Evolutionary conservation across 2,797 vertebrate genomes (phyloP).

Genomic region (Cynodonichthys magdalenae): DNA sequence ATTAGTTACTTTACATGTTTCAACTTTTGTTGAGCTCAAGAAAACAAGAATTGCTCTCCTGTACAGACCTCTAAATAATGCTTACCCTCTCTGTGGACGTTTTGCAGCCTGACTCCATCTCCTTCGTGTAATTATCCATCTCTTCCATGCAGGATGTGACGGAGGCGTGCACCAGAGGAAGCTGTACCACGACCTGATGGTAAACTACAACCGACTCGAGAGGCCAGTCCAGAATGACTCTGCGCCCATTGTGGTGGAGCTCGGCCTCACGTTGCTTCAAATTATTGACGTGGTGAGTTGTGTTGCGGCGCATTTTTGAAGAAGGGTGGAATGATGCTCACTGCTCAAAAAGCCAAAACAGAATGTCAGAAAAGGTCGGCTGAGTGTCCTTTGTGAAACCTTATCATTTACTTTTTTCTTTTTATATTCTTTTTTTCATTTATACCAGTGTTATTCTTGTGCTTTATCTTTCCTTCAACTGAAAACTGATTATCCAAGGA

Average conservation of each 20-base stretch:
- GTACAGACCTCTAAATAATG: not conserved
- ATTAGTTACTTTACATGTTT: not conserved
- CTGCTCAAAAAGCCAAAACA: not conserved
- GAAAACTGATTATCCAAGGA: conserved; percentile 23
- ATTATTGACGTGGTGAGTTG: conserved; percentile 90
- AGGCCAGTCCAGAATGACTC: conserved; percentile 90
- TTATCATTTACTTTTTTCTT: not conserved
- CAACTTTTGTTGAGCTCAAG: not conserved
- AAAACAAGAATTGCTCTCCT: no score
- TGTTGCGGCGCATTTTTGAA: not conserved
- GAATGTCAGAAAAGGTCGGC: not conserved
- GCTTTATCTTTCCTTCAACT: conserved; percentile 12
- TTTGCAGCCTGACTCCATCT: not conserved
- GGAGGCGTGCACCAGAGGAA: conserved; percentile 88
- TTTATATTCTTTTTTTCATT: no score
- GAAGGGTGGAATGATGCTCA: conserved; percentile 15
- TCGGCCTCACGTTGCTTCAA: conserved; percentile 90
- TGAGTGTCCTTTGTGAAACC: not conserved
- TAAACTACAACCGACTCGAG: conserved; percentile 88
- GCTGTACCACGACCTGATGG: conserved; percentile 84
- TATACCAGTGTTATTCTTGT: not conserved
- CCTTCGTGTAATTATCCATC: not conserved
- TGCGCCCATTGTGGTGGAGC: conserved; percentile 85
- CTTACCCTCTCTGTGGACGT: not conserved
- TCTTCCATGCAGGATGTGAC: conserved; percentile 76